Evolutionary conservation across 2,113 vertebrate genomes (phyloP).

Genomic region (human (Homo sapiens)): GRCh38 chr9:106971001-106971500

Average conservation of each 20-base stretch:
- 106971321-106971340: not conserved
- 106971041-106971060: conserved; percentile 63
- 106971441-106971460: conserved; percentile 64
- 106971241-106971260: not conserved
- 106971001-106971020: conserved; percentile 73
- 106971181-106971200: conserved; percentile 39
- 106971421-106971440: conserved; percentile 67
- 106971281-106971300: not conserved
- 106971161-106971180: conserved; percentile 49
- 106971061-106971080: conserved; percentile 73
- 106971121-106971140: conserved; percentile 64
- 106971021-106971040: conserved; percentile 73
- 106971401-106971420: conserved; percentile 60
- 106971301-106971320: not conserved
- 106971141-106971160: conserved; percentile 67
- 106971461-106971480: not conserved
- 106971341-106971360: not conserved
- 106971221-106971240: conserved; percentile 3
- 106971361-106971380: conserved; percentile 18
- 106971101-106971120: conserved; percentile 75
- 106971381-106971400: not conserved
- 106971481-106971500: conserved; percentile 24
- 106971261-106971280: not conserved
- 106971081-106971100: conserved; percentile 68
- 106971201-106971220: not conserved